Evolutionary conservation across 2,113 vertebrate species (phyloP).

Genomic region (Synchiropus splendidus): DNA sequence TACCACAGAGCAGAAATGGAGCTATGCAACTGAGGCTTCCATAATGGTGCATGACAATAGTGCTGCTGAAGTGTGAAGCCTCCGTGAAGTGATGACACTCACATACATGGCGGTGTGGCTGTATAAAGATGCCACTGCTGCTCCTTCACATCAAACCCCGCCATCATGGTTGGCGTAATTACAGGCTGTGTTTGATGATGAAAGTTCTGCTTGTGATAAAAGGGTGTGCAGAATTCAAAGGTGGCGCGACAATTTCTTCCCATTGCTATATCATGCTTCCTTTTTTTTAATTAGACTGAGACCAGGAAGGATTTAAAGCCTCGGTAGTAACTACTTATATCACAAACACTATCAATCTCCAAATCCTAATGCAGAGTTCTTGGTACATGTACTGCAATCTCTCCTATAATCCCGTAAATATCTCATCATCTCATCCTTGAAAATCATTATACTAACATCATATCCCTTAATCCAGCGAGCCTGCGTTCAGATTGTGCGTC

Average conservation of each 20-base stretch:
- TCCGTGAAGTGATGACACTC: slow-evolving; percentile 27
- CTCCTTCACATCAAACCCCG: too few relatives aligned
- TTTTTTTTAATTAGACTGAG: slow-evolving; percentile 29
- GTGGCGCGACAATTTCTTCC: slow-evolving; percentile 6
- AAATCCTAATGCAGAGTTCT: slow-evolving; percentile 2
- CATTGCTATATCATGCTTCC: slow-evolving; percentile 13
- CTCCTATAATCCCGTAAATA: slow-evolving; percentile 15
- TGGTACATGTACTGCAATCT: neutral
- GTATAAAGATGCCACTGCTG: too few relatives aligned
- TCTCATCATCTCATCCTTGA: slow-evolving; percentile 20
- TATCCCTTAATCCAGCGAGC: slow-evolving; percentile 12
- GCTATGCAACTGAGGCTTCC: too few relatives aligned
- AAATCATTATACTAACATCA: slow-evolving; percentile 4
- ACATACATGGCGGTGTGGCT: too few relatives aligned
- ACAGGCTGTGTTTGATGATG: slow-evolving; percentile 56
- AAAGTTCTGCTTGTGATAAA: slow-evolving; percentile 35
- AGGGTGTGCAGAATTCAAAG: slow-evolving; percentile 20
- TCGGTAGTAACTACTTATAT: slow-evolving; percentile 9
- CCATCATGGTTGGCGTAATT: slow-evolving; percentile 33
- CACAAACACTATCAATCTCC: neutral
- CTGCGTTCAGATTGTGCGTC: slow-evolving; percentile 8
- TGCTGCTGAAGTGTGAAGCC: too few relatives aligned
- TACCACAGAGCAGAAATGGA: slow-evolving; percentile 1
- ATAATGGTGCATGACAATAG: too few relatives aligned
- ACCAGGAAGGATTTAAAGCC: slow-evolving; percentile 26